Evolutionary conservation across 2,888 invertebrate species (phyloP), one percentile per base, ranked within the genome.

Genomic region (Rhagium mordax): DNA sequence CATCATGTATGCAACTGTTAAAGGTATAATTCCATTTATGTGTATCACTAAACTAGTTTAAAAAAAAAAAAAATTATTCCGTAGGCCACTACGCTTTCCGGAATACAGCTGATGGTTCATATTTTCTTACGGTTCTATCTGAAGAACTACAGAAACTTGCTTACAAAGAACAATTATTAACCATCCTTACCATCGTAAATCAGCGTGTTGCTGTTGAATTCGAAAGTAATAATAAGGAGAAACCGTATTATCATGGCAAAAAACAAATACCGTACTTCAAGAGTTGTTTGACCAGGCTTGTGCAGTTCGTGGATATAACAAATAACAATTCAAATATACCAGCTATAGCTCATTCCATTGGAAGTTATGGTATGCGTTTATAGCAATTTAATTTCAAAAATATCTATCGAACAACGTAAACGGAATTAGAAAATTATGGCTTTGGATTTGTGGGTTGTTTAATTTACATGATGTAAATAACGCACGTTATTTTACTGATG

Each of bases 191-290:
- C 0, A 94, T 94, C 86, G 96, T 96, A 2, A 91, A 90, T 84
- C 95, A 93, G 81, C 91, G 92, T 83, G 97, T 98, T 49, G 97
- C 98, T 15, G 89, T 96, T 53, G 95, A 97, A 86, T 98, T 93
- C 88, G 95, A 96, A 86, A 97, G 97, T 3, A 95, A 94, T 83
- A 93, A 93, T 62, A 95, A 95, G 10, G 93, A 92, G 10, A 33
- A 33, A 75, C 8, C 16, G 6, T 7, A 49, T 1, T n/a, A 55
- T 18, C 13, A 67, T 20, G 91, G 91, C 80, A 89, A 96, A 86
- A 98, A 97, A 85, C 97, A 98, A 88, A 96, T 97, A 82, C 97
- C 98, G 33, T 97, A 96, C 85, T 92, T 96, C 77, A 96, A 95
- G 3, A 94, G 94, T 66, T 97, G 96, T 94, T 89, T 98, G 57